Base-by-base conservation (phyloP, 2,888 invertebrate genomes). In the Lampropteryx suffumata region DNA sequence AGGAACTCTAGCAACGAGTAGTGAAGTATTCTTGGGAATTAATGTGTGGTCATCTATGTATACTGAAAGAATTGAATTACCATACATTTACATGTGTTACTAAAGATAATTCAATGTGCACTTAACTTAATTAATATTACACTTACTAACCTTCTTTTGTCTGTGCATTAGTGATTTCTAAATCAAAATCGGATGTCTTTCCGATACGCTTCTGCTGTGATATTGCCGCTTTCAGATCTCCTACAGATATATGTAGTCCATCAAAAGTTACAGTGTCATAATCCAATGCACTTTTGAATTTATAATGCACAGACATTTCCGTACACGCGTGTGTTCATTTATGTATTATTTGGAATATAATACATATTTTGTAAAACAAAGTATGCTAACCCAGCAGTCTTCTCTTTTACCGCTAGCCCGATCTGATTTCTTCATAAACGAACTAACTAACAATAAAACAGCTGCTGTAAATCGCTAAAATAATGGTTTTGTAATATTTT, bases 231-330 rank as follows among this genome's bases (percentile, higher is more conserved):
- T 99, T 99, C 61, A 99, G 91, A 81, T 99, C 99, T 36, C 94
- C 95, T 63, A 99, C 96, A 34, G 98, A 97, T 75, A 99, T 98
- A 82, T 98, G 97, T 52, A 99, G 92, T 52, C 99, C 99, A 92
- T 99, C 98, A 82, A 99, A 98, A 29, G 97, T 97, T 58, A 99
- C 95, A 6, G 98, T 98, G 80, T 99, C 98, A 90, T 96, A 98
- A 82, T 98, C 97, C 77, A 97, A 92, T 55, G 97, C 96, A 75
- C 98, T 98, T 91, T 99, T 99, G 82, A 99, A 99, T 88, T 99
- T 99, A 90, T 99, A 99, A 88, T 99, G 99, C 64, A 99, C 97
- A 74, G 98, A 98, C 95, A 98, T 98, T 76, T 81, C 90, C 75
- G 68, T 51, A 59, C 65, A 12, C 14, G 35, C 34, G 13, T 10